phyloP scores from a whole-genome alignment of 2,888 invertebrate genomes.

The Lycophotia porphyrea region DNA sequence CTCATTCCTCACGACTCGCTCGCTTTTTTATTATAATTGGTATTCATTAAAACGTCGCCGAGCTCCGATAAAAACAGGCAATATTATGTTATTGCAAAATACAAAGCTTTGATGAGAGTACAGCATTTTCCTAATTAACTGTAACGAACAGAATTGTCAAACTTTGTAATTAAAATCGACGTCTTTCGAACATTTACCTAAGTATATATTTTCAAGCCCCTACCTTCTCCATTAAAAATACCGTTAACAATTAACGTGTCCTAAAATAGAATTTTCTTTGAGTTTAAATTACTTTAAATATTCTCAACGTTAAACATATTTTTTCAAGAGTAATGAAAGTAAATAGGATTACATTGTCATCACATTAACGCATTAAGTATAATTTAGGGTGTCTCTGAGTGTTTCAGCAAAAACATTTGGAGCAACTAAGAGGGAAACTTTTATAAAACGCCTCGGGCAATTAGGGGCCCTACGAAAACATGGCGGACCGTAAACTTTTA shows the following conservation, averaged over 20 bases:
- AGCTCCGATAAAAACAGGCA: not conserved
- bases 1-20: slow-evolving; percentile 2
- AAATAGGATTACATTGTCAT: slow-evolving; percentile 17
- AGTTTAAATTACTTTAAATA: not conserved
- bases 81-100: slow-evolving; percentile 8
- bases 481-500: slow-evolving; percentile 11
- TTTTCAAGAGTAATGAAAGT: slow-evolving; percentile 3
- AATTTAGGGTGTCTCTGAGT: slow-evolving; percentile 1
- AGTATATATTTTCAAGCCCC: not conserved
- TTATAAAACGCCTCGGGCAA: slow-evolving; percentile 27
- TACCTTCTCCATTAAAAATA: not conserved
- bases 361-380: slow-evolving; percentile 14
- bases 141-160: slow-evolving; percentile 22
- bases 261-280: not conserved
- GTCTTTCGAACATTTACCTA: not conserved
- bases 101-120: slow-evolving; percentile 22
- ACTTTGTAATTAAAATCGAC: slow-evolving; percentile 17
- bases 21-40: slow-evolving; percentile 40
- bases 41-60: slow-evolving; percentile 12
- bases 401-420: slow-evolving; percentile 30
- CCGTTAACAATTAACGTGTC: not conserved
- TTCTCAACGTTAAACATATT: not conserved
- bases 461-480: slow-evolving; percentile 9
- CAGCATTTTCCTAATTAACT: slow-evolving; percentile 27
- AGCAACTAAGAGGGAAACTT: slow-evolving; percentile 22